These are phyloP conservation scores for Heterohyrax brucei DNA, from an alignment of 2,797 vertebrate genomes.

Conservation along the genomic window DNA sequence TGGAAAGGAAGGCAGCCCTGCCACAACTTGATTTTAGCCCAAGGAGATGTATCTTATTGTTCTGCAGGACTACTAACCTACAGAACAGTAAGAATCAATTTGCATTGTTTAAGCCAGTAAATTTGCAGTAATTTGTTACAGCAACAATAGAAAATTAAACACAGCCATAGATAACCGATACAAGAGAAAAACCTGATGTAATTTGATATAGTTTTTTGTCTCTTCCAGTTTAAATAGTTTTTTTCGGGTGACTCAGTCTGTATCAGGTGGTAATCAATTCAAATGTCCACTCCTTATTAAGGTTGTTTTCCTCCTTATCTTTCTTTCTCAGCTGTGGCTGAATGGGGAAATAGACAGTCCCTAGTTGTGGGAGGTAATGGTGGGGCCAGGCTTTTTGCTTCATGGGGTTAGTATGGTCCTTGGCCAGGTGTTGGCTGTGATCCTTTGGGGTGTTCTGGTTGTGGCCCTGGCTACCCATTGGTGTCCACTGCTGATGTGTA, in stretches of 20 bases:
- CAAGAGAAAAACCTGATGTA: background rate
- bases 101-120: too few species aligned
- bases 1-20: background rate
- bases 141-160: conserved; percentile 21
- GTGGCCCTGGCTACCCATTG: background rate
- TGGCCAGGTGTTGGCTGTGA: background rate
- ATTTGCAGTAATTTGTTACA: background rate
- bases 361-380: background rate
- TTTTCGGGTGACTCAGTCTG: background rate
- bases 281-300: conserved; percentile 32
- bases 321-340: background rate
- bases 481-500: background rate
- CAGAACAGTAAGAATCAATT: background rate
- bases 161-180: background rate
- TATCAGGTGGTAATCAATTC: background rate
- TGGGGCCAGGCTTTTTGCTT: background rate
- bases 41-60: background rate
- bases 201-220: background rate
- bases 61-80: background rate
- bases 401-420: background rate
- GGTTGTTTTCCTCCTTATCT: background rate
- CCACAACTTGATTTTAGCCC: background rate
- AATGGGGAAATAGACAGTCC: background rate
- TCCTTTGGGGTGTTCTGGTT: background rate
- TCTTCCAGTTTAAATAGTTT: conserved; percentile 40